Base-by-base conservation (phyloP, 2,113 vertebrate species). In the Leptobrachium leishanense region DNA sequence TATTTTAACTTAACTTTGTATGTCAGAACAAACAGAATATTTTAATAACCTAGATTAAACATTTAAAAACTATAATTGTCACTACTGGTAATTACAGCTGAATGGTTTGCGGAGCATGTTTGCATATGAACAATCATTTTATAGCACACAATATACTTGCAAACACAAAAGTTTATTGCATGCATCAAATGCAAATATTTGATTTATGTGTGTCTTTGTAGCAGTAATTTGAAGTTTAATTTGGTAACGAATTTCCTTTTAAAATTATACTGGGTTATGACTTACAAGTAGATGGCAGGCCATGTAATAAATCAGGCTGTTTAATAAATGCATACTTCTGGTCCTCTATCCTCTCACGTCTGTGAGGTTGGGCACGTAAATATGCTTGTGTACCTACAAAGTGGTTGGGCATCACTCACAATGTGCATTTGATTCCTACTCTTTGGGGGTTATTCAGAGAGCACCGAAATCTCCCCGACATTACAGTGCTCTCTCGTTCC, bases 141-240 rank as follows among this genome's bases (percentile, higher is more conserved):
- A 12, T 11, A 54, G 69, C 46, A 54, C 53, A 53, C n/a, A 20
- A 39, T 54, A 31, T 53, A 13, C 46, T 54, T 54, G 69, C 46
- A 71, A 13, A 40, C 46, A 70, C 12, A 68, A 39, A 55, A 53
- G 50, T 20, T 57, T 57, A 41, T 57, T 73, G 59, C 50, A 59
- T 43, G n/a, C 54, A n/a, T 74, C 57, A 43, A 54, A 59, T 62
- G 12, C 72, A 74, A 62, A 43, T 31, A 43, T 15, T 43, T 74
- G 72, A 74, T 74, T 74, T 74, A 74, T 74, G 42, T 43, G 55
- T 6, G 8, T 44, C 63, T 63, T 74, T 74, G 72, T n/a, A 43
- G 72, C 41, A 43, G 72, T 74, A 62, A 72, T 72, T 72, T 20
- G 46, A 72, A 54, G n/a, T 72, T 72, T 74, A 74, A 62, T 74